Evolutionary conservation across 2,888 invertebrate species (phyloP).

Genomic region (Lottia gigantea): DNA sequence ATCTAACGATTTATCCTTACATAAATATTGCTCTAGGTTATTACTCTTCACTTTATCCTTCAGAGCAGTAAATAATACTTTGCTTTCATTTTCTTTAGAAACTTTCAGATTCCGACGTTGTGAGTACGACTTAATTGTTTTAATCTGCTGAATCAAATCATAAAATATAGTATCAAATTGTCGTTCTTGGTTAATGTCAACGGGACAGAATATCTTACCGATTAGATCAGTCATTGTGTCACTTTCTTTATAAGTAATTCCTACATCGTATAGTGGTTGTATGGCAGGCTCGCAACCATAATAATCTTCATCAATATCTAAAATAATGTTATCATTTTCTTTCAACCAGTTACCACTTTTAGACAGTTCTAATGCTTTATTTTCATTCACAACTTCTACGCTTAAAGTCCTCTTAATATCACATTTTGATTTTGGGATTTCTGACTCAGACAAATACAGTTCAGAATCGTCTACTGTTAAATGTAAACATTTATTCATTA

Average conservation of each 20-base stretch:
- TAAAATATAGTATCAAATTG: slow-evolving; percentile 32
- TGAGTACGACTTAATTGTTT: not conserved
- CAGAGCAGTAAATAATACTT: not conserved
- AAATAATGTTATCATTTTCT: slow-evolving; percentile 31
- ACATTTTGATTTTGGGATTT: slow-evolving; percentile 3
- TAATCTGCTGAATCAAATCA: slow-evolving; percentile 16
- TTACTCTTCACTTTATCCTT: not conserved
- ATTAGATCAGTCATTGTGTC: slow-evolving; percentile 32
- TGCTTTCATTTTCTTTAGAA: not conserved
- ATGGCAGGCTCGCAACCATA: slow-evolving; percentile 49
- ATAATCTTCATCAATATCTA: slow-evolving; percentile 57
- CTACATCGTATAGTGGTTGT: slow-evolving; percentile 36
- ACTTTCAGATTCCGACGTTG: not conserved
- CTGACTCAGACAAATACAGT: not conserved
- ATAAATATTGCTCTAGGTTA: not conserved
- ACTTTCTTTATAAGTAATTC: slow-evolving; percentile 29
- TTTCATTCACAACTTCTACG: slow-evolving; percentile 17
- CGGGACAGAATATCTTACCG: slow-evolving; percentile 41
- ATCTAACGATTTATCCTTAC: not conserved
- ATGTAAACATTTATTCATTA: not conserved
- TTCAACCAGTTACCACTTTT: slow-evolving; percentile 19
- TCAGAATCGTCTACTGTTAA: not conserved
- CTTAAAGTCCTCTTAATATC: not conserved
- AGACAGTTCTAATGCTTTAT: slow-evolving; percentile 20
- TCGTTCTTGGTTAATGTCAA: slow-evolving; percentile 35